Evolutionary conservation across 2,797 vertebrate genomes (phyloP).

Genomic region (Anguilla anguilla): DNA sequence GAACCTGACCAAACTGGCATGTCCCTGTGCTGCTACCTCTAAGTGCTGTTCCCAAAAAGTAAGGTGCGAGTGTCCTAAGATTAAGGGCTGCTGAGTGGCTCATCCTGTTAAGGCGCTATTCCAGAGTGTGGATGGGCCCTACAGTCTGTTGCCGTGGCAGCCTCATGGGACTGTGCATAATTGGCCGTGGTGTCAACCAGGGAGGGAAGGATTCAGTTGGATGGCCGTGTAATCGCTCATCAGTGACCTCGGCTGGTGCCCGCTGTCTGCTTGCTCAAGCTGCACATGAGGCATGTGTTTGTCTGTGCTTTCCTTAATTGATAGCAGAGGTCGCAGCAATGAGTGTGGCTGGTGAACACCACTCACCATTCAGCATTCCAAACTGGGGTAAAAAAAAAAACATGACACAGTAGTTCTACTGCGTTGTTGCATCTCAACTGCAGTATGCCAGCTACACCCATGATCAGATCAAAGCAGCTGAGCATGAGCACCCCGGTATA

Average conservation of each 20-base stretch:
- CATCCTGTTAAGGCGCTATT: no score
- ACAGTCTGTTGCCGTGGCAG: not conserved
- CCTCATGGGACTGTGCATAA: not conserved
- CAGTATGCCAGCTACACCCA: not conserved
- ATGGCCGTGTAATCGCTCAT: not conserved
- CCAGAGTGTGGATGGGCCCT: no score
- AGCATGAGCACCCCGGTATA: not conserved
- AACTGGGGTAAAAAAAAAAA: not conserved
- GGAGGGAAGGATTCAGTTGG: conserved; percentile 1
- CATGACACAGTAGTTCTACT: not conserved
- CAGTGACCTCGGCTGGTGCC: not conserved
- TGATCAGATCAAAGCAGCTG: not conserved
- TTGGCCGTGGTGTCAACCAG: not conserved
- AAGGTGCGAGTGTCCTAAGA: no score
- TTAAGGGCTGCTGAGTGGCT: no score
- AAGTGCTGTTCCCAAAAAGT: not conserved
- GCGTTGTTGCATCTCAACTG: not conserved
- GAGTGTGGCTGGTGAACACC: not conserved
- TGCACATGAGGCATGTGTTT: not conserved
- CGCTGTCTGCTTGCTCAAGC: not conserved
- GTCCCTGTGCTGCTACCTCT: not conserved
- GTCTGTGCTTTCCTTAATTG: not conserved
- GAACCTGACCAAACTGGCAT: not conserved
- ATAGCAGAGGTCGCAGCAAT: not conserved
- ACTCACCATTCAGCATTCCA: not conserved